Evolutionary conservation across 2,113 vertebrate species (phyloP), one percentile per base, ranked within the genome.

Genomic region (Lamprotornis superbus): DNA sequence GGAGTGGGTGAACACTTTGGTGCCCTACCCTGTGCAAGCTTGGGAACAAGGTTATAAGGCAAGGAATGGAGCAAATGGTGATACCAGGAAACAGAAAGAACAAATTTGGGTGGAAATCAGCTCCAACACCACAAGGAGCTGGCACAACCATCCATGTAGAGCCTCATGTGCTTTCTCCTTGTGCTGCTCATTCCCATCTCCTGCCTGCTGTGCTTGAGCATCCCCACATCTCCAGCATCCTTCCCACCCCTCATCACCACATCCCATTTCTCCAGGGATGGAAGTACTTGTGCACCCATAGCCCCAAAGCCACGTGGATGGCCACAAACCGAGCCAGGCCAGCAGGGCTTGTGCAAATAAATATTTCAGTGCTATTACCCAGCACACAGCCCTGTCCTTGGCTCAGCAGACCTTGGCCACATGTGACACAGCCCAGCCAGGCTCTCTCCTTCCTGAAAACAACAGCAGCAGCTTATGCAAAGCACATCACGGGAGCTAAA

Each of bases 401-500:
- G 74, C 85, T 90, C 14, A 5, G 61, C n/a, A 83, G 80, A 83
- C 63, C 50, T 22, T 42, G 82, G 57, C 33, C 49, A n/a, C 16
- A 17, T 21, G 53, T 46, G 59, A 75, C 52, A 47, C 64, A 87
- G 81, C 39, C 68, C 57, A 80, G 50, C 17, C 5, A 1, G 79
- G 70, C 69, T 80, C 80, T 73, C 57, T 57, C 28, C 46, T 52
- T 60, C 75, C 77, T 11, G 2, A 84, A 92, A 71, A 46, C 90
- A 79, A 93, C 93, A 15, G 87, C 52, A 28, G 80, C 5, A 7
- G 71, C 84, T 95, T 96, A 97, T 93, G 94, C 94, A 97, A 95
- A 97, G 87, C 95, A 87, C 92, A 95, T 96, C 94, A 79, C 17
- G 59, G 94, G 95, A 94, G 87, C 91, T 76, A 83, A 94, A 96